These are phyloP conservation scores for Nilaparvata lugens DNA, from an alignment of 1,140 invertebrate genomes.

Conservation along the genomic window DNA sequence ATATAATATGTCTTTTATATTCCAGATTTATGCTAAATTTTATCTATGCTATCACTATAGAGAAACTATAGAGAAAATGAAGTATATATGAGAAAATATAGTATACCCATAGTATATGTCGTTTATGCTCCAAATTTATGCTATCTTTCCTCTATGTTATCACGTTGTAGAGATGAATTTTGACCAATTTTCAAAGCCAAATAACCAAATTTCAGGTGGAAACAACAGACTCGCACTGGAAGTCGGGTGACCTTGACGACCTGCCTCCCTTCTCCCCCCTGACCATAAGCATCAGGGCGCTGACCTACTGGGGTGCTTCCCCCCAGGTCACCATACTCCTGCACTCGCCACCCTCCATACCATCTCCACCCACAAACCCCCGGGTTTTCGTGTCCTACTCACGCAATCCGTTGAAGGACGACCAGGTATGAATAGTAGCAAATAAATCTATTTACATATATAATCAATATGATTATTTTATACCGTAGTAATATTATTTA, in stretches of 20 bases:
- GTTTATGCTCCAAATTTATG: too few species aligned
- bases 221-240: conserved; percentile 28
- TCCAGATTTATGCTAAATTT: too few species aligned
- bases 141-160: too few species aligned
- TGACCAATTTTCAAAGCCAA: too few species aligned
- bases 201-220: conserved; percentile 18
- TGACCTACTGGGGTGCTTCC: conserved; percentile 75
- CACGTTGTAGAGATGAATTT: too few species aligned
- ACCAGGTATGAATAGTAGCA: conserved; percentile 30
- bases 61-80: too few species aligned
- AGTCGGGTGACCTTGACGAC: conserved; percentile 36
- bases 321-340: conserved; percentile 44
- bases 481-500: conserved; percentile 1
- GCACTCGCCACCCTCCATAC: conserved; percentile 58
- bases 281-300: conserved; percentile 61
- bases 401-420: conserved; percentile 34
- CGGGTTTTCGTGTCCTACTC: conserved; percentile 52
- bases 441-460: too few species aligned
- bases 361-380: conserved; percentile 56
- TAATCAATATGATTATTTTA: too few species aligned
- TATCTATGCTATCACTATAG: too few species aligned
- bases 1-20: too few species aligned
- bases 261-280: conserved; percentile 57
- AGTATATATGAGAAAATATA: too few species aligned
- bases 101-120: too few species aligned